phyloP scores from a whole-genome alignment of 2,113 vertebrate species.

The Callionymus lyra region DNA sequence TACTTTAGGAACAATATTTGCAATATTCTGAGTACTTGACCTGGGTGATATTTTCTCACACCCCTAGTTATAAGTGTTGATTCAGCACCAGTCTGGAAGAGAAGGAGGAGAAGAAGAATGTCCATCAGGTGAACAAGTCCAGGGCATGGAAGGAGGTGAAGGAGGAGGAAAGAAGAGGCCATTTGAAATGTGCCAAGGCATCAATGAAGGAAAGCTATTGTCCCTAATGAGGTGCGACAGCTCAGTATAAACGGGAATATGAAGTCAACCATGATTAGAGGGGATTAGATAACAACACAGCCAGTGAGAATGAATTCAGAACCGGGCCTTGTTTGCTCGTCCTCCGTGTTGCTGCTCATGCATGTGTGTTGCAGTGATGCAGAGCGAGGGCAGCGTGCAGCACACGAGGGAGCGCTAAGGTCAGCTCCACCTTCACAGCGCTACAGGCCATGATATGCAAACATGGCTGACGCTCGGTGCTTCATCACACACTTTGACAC shows the following conservation, averaged over 20 bases:
- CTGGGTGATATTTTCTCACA: too few relatives aligned
- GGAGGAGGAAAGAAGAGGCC: conserved; percentile 11
- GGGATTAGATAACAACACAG: conserved; percentile 57
- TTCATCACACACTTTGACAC: conserved; percentile 54
- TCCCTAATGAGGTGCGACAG: conserved; percentile 58
- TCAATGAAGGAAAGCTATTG: conserved; percentile 41
- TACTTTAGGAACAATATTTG: too few relatives aligned
- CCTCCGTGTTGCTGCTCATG: conserved; percentile 26
- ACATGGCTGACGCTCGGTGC: conserved; percentile 55
- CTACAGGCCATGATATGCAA: conserved; percentile 50
- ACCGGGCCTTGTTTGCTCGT: conserved; percentile 34
- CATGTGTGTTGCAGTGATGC: conserved; percentile 17
- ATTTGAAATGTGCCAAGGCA: conserved; percentile 40
- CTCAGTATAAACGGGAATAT: conserved; percentile 54
- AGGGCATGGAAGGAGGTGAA: conserved; percentile 2
- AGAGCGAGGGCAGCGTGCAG: conserved; percentile 25
- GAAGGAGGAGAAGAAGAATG: background rate
- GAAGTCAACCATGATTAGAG: conserved; percentile 60
- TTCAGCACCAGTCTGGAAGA: too few relatives aligned
- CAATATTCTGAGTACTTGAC: too few relatives aligned
- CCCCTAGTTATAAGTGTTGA: too few relatives aligned
- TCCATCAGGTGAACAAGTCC: too few relatives aligned
- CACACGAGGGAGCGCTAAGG: conserved; percentile 44
- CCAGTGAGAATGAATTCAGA: conserved; percentile 39
- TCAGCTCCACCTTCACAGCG: conserved; percentile 56